Evolutionary conservation across 2,113 vertebrate species (phyloP).

Genomic region (Maylandia zebra): DNA sequence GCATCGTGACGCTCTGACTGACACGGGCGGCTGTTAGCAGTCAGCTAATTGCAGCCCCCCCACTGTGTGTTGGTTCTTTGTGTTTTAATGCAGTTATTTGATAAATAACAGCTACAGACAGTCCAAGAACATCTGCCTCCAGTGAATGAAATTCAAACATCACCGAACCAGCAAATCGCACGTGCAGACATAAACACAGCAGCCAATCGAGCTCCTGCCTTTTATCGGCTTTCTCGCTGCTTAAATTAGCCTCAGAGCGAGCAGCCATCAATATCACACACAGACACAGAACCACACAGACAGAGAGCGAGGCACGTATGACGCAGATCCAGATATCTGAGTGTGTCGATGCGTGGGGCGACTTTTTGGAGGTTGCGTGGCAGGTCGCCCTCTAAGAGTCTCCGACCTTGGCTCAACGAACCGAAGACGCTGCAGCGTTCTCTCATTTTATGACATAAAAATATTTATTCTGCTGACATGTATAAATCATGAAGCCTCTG

Average conservation of each 20-base stretch:
- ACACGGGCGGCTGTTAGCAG: neutral
- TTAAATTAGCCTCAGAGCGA: neutral
- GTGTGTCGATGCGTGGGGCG: neutral
- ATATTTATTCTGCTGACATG: neutral
- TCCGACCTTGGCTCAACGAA: neutral
- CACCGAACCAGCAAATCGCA: neutral
- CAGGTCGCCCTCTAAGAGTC: neutral
- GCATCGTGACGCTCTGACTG: neutral
- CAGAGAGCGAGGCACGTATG: neutral
- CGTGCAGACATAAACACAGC: neutral
- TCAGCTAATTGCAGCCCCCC: neutral
- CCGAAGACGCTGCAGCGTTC: neutral
- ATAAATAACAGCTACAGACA: neutral
- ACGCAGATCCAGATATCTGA: neutral
- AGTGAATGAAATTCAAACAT: neutral
- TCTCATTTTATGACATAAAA: neutral
- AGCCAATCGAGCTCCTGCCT: accelerated
- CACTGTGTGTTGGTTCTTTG: neutral
- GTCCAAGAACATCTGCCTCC: neutral
- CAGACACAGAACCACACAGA: neutral
- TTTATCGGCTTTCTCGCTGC: neutral
- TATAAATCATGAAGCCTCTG: neutral
- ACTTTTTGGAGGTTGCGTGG: accelerated
- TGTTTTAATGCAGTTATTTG: neutral
- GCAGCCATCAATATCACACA: neutral